Conservation (phyloP, 1,140 invertebrate genomes). For the Drosophila erecta region DNA sequence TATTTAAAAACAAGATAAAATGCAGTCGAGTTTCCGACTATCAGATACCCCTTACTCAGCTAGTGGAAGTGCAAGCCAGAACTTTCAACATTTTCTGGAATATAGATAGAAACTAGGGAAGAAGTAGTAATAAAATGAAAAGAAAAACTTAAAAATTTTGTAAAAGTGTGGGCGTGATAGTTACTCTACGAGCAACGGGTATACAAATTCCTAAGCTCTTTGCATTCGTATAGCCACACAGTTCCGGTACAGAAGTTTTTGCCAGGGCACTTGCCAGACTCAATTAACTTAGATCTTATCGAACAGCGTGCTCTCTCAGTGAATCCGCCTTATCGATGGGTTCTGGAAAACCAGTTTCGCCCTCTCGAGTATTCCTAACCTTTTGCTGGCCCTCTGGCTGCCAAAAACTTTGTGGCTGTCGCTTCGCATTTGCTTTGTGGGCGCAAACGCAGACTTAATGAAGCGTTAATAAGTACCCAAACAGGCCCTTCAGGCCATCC, state of each 20-base stretch:
- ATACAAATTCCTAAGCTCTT: conserved; percentile 13
- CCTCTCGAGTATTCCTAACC: conserved; percentile 28
- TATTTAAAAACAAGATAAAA: conserved; percentile 3
- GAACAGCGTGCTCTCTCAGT: conserved; percentile 8
- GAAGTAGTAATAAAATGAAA: no score
- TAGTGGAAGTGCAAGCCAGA: no score
- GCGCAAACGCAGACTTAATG: conserved; percentile 67
- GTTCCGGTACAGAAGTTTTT: conserved; percentile 54
- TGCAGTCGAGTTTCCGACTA: no score
- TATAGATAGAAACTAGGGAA: no score
- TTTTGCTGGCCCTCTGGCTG: conserved; percentile 17
- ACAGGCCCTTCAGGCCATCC: conserved; percentile 35
- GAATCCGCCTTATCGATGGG: conserved; percentile 29
- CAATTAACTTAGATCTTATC: conserved; percentile 78
- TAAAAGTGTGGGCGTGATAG: no score
- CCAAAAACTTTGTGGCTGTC: conserved; percentile 49
- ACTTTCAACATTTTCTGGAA: no score
- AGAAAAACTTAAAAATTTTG: no score
- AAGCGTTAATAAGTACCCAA: conserved; percentile 75
- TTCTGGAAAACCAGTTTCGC: conserved; percentile 65
- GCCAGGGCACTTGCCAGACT: conserved; percentile 67
- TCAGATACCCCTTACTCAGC: no score
- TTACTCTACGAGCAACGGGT: no score
- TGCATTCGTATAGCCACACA: neutral
- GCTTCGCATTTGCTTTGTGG: conserved; percentile 57